phyloP scores from a whole-genome alignment of 2,888 invertebrate species.

The Acanthosoma haemorrhoidale region DNA sequence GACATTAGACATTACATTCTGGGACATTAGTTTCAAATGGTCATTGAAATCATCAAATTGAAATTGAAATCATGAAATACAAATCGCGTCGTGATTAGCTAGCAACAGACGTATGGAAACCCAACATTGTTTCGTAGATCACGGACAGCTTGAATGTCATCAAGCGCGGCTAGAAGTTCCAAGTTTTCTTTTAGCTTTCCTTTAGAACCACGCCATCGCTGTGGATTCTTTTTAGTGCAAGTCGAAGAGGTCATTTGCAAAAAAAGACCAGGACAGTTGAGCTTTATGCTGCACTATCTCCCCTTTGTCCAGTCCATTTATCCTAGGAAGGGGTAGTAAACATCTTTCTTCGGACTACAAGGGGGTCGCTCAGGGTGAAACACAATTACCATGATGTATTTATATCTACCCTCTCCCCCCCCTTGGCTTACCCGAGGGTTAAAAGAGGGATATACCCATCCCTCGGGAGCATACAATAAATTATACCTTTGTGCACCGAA shows the following conservation, averaged over 20 bases:
- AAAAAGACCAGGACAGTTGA: not conserved
- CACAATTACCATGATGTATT: slow-evolving; percentile 3
- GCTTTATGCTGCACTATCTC: not conserved
- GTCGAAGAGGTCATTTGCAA: not conserved
- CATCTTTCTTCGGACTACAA: slow-evolving; percentile 1
- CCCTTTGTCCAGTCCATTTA: not conserved
- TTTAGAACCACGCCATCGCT: too few species aligned
- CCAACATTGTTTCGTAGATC: too few species aligned
- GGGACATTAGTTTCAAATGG: too few species aligned
- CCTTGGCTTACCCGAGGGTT: not conserved
- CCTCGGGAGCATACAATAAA: not conserved
- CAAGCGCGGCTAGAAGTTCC: too few species aligned
- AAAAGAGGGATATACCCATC: too few species aligned
- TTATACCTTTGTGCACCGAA: not conserved
- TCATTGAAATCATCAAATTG: too few species aligned
- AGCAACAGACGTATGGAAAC: too few species aligned
- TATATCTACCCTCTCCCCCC: not conserved
- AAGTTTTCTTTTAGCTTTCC: too few species aligned
- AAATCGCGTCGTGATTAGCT: too few species aligned
- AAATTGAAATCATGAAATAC: too few species aligned
- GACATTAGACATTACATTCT: too few species aligned
- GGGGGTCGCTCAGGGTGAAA: not conserved
- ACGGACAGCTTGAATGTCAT: too few species aligned
- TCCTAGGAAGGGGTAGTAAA: not conserved
- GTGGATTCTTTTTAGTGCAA: not conserved